Conservation (phyloP, 2,113 vertebrate species). For the Motacilla alba region DNA sequence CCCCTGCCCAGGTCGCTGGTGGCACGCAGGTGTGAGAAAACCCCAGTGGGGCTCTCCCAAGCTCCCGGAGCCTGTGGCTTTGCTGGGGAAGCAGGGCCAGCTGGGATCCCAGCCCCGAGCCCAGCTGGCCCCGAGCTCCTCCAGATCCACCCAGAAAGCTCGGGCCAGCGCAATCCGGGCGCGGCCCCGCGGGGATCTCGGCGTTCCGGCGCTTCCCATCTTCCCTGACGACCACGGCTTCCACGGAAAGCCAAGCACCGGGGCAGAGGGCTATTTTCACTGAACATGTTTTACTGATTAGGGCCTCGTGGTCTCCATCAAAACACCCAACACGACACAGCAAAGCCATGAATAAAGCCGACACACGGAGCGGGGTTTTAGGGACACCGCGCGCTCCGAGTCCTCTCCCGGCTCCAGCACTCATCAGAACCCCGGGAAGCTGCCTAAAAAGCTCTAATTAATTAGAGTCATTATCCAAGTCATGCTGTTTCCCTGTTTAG, state of each 20-base stretch:
- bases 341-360: not conserved
- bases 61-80: not conserved
- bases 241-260: not conserved
- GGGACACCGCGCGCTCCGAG: not conserved
- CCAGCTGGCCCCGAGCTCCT: not conserved
- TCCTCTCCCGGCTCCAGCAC: not conserved
- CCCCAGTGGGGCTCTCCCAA: not conserved
- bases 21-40: not conserved
- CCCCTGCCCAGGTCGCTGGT: not conserved
- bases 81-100: not conserved
- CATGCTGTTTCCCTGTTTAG: not conserved
- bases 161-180: not conserved
- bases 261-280: not conserved
- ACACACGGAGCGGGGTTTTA: not conserved
- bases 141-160: not conserved
- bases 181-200: not conserved
- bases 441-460: not conserved
- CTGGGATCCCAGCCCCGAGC: not conserved
- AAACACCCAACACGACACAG: not conserved
- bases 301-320: not conserved
- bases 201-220: not conserved
- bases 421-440: not conserved
- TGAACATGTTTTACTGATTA: not conserved
- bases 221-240: not conserved
- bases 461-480: not conserved